phyloP scores from a whole-genome alignment of 1,140 invertebrate species.

The Dreissena polymorpha region DNA sequence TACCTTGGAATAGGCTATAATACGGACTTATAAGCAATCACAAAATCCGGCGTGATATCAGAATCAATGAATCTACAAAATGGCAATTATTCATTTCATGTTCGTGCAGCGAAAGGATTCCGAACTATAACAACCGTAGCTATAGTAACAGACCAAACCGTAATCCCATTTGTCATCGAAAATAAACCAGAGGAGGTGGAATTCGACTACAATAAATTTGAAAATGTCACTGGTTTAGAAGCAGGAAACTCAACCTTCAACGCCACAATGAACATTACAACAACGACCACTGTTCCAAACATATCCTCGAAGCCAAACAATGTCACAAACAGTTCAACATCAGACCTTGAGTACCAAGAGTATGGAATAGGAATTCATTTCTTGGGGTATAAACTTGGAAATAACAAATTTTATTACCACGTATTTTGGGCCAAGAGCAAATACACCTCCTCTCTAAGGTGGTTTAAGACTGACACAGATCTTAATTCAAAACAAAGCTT shows the following conservation, averaged over 20 bases:
- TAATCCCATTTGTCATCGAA: constrained; percentile 1
- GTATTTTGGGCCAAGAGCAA: constrained; percentile 35
- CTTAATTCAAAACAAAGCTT: not conserved
- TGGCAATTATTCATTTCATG: constrained; percentile 27
- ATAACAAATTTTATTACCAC: constrained; percentile 20
- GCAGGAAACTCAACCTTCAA: constrained; percentile 14
- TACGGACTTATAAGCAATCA: constrained; percentile 7
- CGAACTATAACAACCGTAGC: constrained; percentile 24
- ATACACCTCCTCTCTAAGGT: not conserved
- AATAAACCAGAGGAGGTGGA: constrained; percentile 21
- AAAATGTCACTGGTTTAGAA: constrained; percentile 35
- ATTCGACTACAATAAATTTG: constrained; percentile 25
- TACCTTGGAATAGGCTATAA: constrained; percentile 34
- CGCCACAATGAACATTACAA: constrained; percentile 7
- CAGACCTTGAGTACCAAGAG: constrained; percentile 23
- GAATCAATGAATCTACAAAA: not conserved
- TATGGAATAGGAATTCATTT: constrained; percentile 35
- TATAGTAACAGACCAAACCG: constrained; percentile 21
- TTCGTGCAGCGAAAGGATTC: not conserved
- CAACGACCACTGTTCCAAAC: not conserved
- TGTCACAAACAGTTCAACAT: not conserved
- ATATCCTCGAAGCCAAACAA: constrained; percentile 6
- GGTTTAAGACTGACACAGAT: constrained; percentile 11
- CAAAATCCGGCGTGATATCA: constrained; percentile 24
- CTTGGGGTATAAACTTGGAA: constrained; percentile 5